Percentiles rank a stretch among this genome's conserved stretches.
These are phyloP conservation scores for Acronicta aceris DNA, from an alignment of 2,888 invertebrate species.

Conservation along the genomic window DNA sequence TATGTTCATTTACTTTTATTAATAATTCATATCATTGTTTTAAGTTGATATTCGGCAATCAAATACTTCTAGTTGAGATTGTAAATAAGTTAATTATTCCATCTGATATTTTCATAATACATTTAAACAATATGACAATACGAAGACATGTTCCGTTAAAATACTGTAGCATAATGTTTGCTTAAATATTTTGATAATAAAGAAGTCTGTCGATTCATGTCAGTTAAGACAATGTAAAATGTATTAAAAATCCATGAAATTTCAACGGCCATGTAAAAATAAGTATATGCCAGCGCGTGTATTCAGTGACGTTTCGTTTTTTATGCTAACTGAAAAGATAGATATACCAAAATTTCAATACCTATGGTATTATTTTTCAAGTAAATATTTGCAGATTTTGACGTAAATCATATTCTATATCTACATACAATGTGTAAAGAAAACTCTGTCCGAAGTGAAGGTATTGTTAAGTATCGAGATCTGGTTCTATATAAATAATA, in stretches of 20 bases:
- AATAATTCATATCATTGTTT: background rate
- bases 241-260: conserved; percentile 42
- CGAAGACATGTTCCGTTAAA: conserved; percentile 20
- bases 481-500: no score
- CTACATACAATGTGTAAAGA: no score
- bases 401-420: no score
- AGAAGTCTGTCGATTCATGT: conserved; percentile 30
- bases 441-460: no score
- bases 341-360: conserved; percentile 19
- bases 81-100: background rate
- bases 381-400: conserved; percentile 17
- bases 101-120: background rate
- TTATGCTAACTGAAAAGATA: conserved; percentile 3
- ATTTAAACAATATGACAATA: conserved; percentile 28
- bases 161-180: conserved; percentile 24
- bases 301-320: conserved; percentile 29
- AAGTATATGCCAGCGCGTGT: conserved; percentile 26
- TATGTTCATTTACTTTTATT: background rate
- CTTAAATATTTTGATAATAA: conserved; percentile 30
- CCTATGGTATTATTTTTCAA: background rate
- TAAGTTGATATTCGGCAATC: background rate
- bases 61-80: background rate
- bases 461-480: no score
- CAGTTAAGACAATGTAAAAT: conserved; percentile 41
- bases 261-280: conserved; percentile 33